A percentile compares a stretch with the other conserved stretches of the same genome.
These are phyloP conservation scores for Buteo buteo DNA, from an alignment of 2,113 vertebrate species.

Conservation along the genomic window DNA sequence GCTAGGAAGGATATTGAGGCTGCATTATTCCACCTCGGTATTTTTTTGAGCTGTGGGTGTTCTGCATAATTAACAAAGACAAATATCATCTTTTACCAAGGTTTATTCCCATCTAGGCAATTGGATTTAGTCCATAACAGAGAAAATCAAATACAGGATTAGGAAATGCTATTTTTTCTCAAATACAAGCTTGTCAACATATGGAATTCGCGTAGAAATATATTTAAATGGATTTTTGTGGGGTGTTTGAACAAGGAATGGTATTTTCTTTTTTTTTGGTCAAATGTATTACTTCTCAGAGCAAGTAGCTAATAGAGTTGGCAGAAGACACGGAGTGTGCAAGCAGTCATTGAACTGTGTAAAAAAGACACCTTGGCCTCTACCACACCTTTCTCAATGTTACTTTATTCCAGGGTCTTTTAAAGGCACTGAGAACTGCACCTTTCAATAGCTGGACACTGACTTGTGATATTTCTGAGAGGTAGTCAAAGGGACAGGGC, in stretches of 20 bases:
- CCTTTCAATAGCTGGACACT: neutral
- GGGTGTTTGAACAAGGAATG: neutral
- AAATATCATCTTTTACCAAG: constrained; percentile 38
- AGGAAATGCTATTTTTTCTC: constrained; percentile 42
- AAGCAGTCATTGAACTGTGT: neutral
- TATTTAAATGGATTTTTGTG: constrained; percentile 24
- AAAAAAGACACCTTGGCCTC: neutral
- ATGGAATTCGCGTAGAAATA: constrained; percentile 6
- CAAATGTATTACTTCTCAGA: neutral
- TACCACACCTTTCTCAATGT: neutral
- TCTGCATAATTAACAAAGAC: constrained; percentile 40
- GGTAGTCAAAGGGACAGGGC: neutral
- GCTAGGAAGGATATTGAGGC: neutral
- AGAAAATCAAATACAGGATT: constrained; percentile 48
- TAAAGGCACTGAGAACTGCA: neutral
- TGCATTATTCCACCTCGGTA: neutral
- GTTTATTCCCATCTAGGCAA: constrained; percentile 5
- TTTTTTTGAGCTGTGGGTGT: constrained; percentile 18
- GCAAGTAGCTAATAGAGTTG: neutral
- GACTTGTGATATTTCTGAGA: neutral
- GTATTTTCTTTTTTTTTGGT: neutral
- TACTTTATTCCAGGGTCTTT: neutral
- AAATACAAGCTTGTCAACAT: constrained; percentile 21
- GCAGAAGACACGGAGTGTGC: neutral
- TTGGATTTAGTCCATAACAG: constrained; percentile 28